Conservation (phyloP, 2,113 vertebrate genomes). For the Callaeas wilsoni region DNA sequence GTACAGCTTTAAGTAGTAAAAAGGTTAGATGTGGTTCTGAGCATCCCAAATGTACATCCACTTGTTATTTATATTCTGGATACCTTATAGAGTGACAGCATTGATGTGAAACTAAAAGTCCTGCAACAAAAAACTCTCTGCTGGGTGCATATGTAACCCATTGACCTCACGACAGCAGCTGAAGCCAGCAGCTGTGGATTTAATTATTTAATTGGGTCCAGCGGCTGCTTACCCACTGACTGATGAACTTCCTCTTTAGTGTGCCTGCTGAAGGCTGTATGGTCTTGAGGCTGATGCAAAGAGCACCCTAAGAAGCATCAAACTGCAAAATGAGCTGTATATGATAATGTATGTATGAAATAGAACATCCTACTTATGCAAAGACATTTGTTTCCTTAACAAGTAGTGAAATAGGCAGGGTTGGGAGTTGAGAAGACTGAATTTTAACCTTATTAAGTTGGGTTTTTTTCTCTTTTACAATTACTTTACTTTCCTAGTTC, state of each 20-base stretch:
- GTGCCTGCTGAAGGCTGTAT: not conserved
- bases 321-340: not conserved
- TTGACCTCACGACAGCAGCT: not conserved
- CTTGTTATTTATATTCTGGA: not conserved
- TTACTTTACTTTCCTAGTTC: not conserved
- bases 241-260: not conserved
- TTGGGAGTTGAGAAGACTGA: not conserved
- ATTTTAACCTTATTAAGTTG: not conserved
- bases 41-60: not conserved
- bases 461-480: not conserved
- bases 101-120: not conserved
- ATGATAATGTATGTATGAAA: not conserved
- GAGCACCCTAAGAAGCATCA: not conserved
- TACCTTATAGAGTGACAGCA: not conserved
- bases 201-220: not conserved
- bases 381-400: not conserved
- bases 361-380: not conserved
- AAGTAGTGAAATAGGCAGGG: not conserved
- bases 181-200: not conserved
- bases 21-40: not conserved
- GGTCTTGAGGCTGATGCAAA: not conserved
- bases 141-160: not conserved
- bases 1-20: not conserved
- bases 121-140: not conserved
- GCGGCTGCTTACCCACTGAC: not conserved